Evolutionary conservation across 2,113 vertebrate species (phyloP), one percentile per base, ranked within the genome.

Genomic region (Chloroceryle aenea): DNA sequence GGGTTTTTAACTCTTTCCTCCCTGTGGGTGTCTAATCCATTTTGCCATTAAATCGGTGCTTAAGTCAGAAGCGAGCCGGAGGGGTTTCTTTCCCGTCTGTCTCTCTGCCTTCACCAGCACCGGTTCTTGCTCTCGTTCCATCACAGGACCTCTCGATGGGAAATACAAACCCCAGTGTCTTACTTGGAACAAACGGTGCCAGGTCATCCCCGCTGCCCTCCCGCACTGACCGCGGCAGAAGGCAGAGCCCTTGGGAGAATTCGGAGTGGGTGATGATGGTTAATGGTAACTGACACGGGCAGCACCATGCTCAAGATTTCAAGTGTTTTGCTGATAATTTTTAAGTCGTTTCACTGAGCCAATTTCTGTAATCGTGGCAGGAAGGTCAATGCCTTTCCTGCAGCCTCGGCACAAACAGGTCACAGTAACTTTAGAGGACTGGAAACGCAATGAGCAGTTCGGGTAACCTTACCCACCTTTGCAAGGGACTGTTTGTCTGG

Each of bases 141-240:
- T 4, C 50, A 21, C 6, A 5, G 16, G 11, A 14, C 6, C 19
- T 62, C 25, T 5, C 30, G 14, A 6, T 6, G 5, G 0, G 2
- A 38, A 75, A 47, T 3, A 64, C 36, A 38, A 80, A 8, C 2
- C 0, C 38, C 3, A 22, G 13, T 5, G 16, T 34, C 38, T 32
- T 13, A 4, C 2, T 22, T 32, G 48, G 34, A 59, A 23, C 15
- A 25, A 36, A 29, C 6, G 50, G 19, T 0, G 0, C 17, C 7
- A 21, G 17, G 17, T 4, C 4, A 43, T 23, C 36, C 69, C 38
- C 25, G 7, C 27, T 77, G 45, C 36, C 10, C 21, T 23, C 30
- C 17, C 10, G 27, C 4, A 1, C 12, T 47, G 68, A 45, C 50
- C 43, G 21, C 42, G 74, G 7, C 29, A n/a, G 30, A 20, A 71